phyloP scores from a whole-genome alignment of 2,888 invertebrate genomes.

The Caenorhabditis sp. region DNA sequence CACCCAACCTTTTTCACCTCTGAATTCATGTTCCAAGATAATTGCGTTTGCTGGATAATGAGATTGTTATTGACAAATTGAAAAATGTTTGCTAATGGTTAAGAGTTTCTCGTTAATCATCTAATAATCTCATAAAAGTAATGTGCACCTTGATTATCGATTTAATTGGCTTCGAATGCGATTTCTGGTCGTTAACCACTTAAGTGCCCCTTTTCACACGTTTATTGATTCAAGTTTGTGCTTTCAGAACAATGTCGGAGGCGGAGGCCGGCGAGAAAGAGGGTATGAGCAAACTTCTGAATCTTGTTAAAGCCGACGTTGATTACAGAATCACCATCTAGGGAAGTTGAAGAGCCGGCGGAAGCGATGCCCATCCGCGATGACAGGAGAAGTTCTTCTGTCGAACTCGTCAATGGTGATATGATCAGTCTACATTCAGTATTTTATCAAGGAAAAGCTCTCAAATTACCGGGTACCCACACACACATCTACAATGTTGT shows the following conservation, averaged over 20 bases:
- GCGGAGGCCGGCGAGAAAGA: conserved; percentile 36
- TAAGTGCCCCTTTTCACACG: background rate
- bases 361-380: conserved; percentile 9
- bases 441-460: conserved; percentile 40
- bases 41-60: too few species aligned
- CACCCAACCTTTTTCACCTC: too few species aligned
- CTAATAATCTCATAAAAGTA: too few species aligned
- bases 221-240: background rate
- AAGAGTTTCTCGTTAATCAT: too few species aligned
- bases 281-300: background rate
- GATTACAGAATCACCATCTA: conserved; percentile 21
- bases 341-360: conserved; percentile 25
- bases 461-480: conserved; percentile 7
- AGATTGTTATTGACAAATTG: too few species aligned
- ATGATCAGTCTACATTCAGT: background rate
- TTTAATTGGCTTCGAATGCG: background rate
- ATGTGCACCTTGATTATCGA: background rate
- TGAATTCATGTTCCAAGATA: too few species aligned
- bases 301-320: background rate
- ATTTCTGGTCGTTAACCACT: background rate
- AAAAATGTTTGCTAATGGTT: too few species aligned
- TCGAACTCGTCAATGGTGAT: background rate
- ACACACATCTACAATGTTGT: conserved; percentile 28
- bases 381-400: conserved; percentile 37
- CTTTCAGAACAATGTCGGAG: conserved; percentile 56